These are phyloP conservation scores for Drosophila repletoides DNA, from an alignment of 1,140 invertebrate species.

Conservation along the genomic window DNA sequence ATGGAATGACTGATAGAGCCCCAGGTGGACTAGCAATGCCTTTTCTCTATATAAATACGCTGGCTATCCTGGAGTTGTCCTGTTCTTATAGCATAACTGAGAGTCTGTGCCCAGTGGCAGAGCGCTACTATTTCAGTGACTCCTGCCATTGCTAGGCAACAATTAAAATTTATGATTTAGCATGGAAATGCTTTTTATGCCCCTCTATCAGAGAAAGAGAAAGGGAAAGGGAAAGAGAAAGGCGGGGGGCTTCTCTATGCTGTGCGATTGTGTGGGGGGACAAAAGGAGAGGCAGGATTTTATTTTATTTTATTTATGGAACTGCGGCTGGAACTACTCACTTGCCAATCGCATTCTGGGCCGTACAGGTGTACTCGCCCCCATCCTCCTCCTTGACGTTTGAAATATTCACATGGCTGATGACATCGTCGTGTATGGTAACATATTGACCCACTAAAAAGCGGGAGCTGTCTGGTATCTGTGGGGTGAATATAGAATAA, in stretches of 20 bases:
- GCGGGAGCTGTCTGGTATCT: conserved; percentile 84
- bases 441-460: conserved; percentile 95
- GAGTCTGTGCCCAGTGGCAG: too few species aligned
- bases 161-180: conserved; percentile 78
- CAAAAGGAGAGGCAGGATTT: too few species aligned
- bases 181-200: conserved; percentile 73
- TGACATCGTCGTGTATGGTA: conserved; percentile 94
- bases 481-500: background rate
- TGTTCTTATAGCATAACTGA: too few species aligned
- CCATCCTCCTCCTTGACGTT: conserved; percentile 94
- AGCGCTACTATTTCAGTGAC: background rate
- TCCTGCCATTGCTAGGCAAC: conserved; percentile 16
- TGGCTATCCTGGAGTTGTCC: too few species aligned
- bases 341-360: conserved; percentile 90
- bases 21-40: too few species aligned
- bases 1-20: too few species aligned
- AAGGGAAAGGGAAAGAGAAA: too few species aligned
- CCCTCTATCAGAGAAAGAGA: conserved; percentile 35
- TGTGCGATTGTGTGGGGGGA: background rate
- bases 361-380: conserved; percentile 94
- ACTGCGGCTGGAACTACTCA: conserved; percentile 72
- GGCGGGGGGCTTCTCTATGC: too few species aligned
- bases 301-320: conserved; percentile 71
- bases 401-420: conserved; percentile 97
- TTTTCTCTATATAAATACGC: too few species aligned